Base-by-base conservation (phyloP, 2,113 vertebrate species). In the Lampris incognitus region DNA sequence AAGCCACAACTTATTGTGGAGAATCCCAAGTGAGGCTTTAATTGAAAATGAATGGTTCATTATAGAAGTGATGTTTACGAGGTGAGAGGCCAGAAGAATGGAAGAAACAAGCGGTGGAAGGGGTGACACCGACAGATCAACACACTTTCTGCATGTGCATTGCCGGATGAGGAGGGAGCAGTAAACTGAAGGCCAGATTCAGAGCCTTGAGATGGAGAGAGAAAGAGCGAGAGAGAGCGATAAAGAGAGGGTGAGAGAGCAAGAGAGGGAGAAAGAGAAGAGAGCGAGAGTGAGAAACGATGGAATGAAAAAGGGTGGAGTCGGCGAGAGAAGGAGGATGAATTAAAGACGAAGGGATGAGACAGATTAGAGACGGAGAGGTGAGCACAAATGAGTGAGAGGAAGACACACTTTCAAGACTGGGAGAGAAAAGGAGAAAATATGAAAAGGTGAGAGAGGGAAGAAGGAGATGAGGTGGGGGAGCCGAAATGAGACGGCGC, bases 201-300 rank as follows among this genome's bases (percentile, higher is more conserved):
- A 24, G 24, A 24, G 24, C 24, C 24, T 24, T 24, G 39, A 6
- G 11, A n/a, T 44, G 11, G 54, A 60, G 8, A 69, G 57, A 42
- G 60, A 46, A 65, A 73, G 50, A 40, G 41, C 74, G 62, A 62
- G 37, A 39, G 61, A 59, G 79, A 54, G 74, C 79, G 70, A 76
- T 69, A 68, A 72, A 49, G n/a, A 49, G 9, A 66, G 67, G 80
- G 72, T 71, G 74, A 88, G 81, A 86, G 41, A 83, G 37, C 73
- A 81, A 6, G 59, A 51, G 76, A 82, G 81, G 88, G 84, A 73
- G 79, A 61, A 73, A 50, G 49, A 37, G 77, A n/a, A 64, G 60
- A 73, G 60, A 78, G 63, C 24, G 52, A 76, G 66, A 66, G 38
- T 63, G 59, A 68, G 63, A 68, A 64, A 76, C 5, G 52, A 9